Evolutionary conservation across 2,797 vertebrate genomes (phyloP), one percentile per base, ranked within the genome.

Genomic region (Myoxocephalus aenaeus): DNA sequence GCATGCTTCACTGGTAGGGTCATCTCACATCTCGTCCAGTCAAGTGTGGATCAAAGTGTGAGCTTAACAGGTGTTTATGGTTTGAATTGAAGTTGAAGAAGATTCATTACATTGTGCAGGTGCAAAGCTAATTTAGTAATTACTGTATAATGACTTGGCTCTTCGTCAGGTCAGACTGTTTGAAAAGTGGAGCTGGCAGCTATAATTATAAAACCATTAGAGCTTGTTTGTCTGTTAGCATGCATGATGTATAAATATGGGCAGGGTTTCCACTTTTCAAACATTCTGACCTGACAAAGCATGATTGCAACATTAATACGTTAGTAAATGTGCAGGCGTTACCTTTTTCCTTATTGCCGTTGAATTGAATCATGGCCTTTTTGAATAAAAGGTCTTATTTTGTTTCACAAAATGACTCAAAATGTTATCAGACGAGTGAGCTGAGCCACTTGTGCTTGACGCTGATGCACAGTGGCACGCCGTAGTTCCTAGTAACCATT

Each of bases 401-500:
- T 42, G 15, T 70, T 22, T 38, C 5, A 54, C 42, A 51, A 36
- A 75, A 17, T 51, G 8, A 29, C 17, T 75, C 0, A 14, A 53
- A 56, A 27, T 8, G n/a, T 38, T 83, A 42, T 58, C 44, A 36
- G 53, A 77, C 7, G 20, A 54, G 56, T 27, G 36, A 69, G n/a
- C 58, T 13, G 22, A 70, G 65, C 56, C 10, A 14, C 8, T 51
- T 65, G 58, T 20, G 69, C 57, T 57, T 80, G 79, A 89, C 17
- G 8, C 14, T 68, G 38, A 86, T 77, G 40, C 75, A 58, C 56
- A 54, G 65, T 56, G 84, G 82, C 71, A 59, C 10, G 0, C 56
- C 66, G 22, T 48, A 63, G 40, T 72, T 89, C 63, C 64, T 57
- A 20, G 15, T 65, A 79, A 77, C 74, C 63, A 65, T 77, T 81